Evolutionary conservation across 2,888 invertebrate species (phyloP).

Genomic region (Diadegma fenestrale): DNA sequence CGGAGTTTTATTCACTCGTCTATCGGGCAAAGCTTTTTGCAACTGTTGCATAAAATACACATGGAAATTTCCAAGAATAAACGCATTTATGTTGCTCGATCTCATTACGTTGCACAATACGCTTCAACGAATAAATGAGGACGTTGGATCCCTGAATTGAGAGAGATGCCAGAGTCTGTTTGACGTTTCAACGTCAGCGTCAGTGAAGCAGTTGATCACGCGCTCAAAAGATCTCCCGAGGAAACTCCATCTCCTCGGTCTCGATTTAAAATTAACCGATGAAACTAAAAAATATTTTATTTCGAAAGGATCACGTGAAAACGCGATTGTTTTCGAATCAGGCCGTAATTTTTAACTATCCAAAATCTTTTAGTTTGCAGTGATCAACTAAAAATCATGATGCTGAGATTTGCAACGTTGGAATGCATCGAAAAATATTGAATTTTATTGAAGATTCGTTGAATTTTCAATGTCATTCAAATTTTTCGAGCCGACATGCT

Average conservation of each 20-base stretch:
- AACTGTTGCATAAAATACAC: constrained; percentile 43
- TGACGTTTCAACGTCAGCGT: neutral
- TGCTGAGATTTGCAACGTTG: too few species aligned
- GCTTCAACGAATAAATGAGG: constrained; percentile 38
- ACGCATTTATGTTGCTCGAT: constrained; percentile 49
- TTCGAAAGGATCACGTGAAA: neutral
- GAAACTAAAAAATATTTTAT: neutral
- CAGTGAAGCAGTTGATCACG: constrained; percentile 18
- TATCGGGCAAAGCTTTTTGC: neutral
- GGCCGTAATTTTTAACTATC: too few species aligned
- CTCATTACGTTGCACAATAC: constrained; percentile 58
- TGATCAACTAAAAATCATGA: too few species aligned
- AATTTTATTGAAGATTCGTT: too few species aligned
- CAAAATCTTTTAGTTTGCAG: too few species aligned
- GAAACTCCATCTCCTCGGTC: neutral
- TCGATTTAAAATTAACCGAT: neutral
- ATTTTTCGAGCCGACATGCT: too few species aligned
- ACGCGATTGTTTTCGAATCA: neutral
- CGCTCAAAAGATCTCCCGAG: constrained; percentile 15
- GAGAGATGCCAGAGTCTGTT: constrained; percentile 1
- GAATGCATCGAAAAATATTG: too few species aligned
- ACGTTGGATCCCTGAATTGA: neutral
- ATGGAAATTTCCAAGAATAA: constrained; percentile 34
- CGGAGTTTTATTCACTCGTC: constrained; percentile 25
- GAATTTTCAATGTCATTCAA: too few species aligned